phyloP scores from a whole-genome alignment of 2,888 invertebrate genomes.

The Muscina levida region DNA sequence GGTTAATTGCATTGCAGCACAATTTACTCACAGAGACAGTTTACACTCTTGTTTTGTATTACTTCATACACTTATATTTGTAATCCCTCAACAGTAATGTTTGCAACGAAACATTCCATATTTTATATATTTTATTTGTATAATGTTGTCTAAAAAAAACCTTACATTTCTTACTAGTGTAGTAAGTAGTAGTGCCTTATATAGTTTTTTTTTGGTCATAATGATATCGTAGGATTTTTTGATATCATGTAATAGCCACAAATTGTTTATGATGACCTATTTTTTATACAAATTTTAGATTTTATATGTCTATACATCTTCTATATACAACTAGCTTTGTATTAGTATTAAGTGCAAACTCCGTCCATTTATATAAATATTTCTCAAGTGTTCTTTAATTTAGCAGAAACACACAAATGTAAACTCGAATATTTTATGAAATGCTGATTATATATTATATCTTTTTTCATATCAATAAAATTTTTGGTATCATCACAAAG shows the following conservation, averaged over 20 bases:
- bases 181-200: neutral
- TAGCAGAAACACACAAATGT: no score
- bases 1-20: conserved; percentile 78
- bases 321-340: no score
- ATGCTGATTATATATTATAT: no score
- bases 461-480: no score
- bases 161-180: neutral
- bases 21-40: neutral
- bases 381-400: no score
- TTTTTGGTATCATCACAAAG: no score
- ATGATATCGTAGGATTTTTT: neutral
- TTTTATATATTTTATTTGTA: neutral
- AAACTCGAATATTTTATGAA: no score
- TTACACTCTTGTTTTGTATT: neutral
- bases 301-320: no score
- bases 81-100: neutral
- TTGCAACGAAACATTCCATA: conserved; percentile 44
- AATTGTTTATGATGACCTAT: no score
- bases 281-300: no score
- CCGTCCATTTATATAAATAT: no score
- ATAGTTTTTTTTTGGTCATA: neutral
- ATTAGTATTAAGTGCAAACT: no score
- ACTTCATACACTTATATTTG: conserved; percentile 45
- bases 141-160: neutral
- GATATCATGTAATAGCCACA: neutral